Evolutionary conservation across 2,888 invertebrate genomes (phyloP).

Genomic region (Sacculina carcini): DNA sequence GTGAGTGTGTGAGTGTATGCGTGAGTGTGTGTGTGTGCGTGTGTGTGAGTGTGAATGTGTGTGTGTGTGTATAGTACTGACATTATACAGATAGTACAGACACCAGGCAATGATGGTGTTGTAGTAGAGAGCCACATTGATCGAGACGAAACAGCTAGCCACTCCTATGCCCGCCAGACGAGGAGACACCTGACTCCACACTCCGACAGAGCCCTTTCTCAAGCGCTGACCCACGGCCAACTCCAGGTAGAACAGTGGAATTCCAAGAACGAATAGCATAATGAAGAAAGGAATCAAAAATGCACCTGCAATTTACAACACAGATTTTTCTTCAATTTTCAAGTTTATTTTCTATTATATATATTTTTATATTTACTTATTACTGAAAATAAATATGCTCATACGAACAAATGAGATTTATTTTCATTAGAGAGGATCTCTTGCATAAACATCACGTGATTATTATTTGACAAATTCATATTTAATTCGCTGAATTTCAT

Average conservation of each 20-base stretch:
- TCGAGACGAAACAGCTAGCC: conserved; percentile 82
- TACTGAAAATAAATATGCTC: neutral
- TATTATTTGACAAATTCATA: too few species aligned
- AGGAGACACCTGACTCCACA: conserved; percentile 75
- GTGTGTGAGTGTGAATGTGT: neutral
- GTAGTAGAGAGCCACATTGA: conserved; percentile 86
- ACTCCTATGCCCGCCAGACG: conserved; percentile 69
- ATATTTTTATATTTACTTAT: neutral
- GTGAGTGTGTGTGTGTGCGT: neutral
- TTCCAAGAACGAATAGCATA: conserved; percentile 77
- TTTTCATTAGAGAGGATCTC: neutral
- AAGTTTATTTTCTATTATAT: too few species aligned
- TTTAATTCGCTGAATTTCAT: too few species aligned
- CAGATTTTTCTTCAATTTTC: too few species aligned
- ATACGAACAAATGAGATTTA: neutral
- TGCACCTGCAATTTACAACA: conserved; percentile 33
- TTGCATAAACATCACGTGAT: too few species aligned
- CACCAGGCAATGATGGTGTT: conserved; percentile 97
- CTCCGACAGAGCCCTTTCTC: conserved; percentile 76
- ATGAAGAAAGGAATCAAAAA: conserved; percentile 88
- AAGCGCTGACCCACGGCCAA: conserved; percentile 78
- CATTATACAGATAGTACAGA: conserved; percentile 68
- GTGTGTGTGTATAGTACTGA: conserved; percentile 14
- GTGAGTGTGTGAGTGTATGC: too few species aligned
- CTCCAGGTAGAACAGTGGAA: conserved; percentile 87